phyloP scores from a whole-genome alignment of 2,797 vertebrate genomes.

The Ceryle rudis region DNA sequence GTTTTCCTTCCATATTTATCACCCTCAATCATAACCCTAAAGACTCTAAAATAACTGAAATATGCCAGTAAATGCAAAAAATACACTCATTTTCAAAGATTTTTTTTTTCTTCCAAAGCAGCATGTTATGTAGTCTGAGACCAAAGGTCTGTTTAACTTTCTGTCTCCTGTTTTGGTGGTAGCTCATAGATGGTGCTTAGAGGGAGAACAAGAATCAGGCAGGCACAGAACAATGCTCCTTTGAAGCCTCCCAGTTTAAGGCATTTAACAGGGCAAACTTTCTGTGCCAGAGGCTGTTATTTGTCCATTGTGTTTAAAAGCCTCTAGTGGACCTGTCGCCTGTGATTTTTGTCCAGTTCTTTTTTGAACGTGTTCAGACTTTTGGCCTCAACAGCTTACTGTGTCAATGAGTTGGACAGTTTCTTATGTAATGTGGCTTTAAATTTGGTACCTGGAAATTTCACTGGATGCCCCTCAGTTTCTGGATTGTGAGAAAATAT shows the following conservation, averaged over 20 bases:
- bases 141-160: neutral
- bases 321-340: neutral
- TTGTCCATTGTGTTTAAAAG: constrained; percentile 16
- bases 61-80: neutral
- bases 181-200: neutral
- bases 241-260: neutral
- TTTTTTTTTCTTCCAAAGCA: neutral
- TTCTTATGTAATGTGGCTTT: neutral
- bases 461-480: neutral
- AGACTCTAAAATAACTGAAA: neutral
- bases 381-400: neutral
- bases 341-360: neutral
- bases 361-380: neutral
- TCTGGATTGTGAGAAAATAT: neutral
- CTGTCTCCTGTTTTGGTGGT: neutral
- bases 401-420: neutral
- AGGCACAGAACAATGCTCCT: neutral
- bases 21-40: neutral
- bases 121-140: neutral
- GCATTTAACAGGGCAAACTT: constrained; percentile 16
- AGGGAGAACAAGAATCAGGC: neutral
- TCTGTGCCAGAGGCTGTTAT: constrained; percentile 7
- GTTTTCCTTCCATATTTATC: neutral
- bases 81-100: neutral
- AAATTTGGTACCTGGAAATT: neutral